These are phyloP conservation scores for Entomyzon cyanotis DNA, from an alignment of 2,113 vertebrate genomes.

Conservation along the genomic window DNA sequence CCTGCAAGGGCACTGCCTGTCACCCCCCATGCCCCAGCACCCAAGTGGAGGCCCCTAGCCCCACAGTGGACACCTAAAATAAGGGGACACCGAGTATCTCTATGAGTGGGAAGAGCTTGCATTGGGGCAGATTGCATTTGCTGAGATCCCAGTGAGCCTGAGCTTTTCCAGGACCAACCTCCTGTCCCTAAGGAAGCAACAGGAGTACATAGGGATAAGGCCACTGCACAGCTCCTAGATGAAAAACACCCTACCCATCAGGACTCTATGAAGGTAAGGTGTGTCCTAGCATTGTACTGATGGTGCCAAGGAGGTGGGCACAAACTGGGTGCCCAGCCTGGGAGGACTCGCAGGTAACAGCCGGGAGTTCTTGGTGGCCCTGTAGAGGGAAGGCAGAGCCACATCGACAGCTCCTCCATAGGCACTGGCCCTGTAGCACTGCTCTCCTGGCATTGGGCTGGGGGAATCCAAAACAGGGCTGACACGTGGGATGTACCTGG, in stretches of 20 bases:
- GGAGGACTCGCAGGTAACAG: fast-evolving
- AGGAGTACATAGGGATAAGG: neutral
- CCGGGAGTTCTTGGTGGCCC: fast-evolving
- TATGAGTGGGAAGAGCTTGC: neutral
- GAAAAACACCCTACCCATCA: fast-evolving
- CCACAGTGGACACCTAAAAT: neutral
- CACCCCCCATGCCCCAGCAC: fast-evolving
- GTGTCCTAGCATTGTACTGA: neutral
- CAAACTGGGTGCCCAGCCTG: neutral
- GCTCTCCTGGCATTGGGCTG: neutral
- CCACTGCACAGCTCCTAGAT: neutral
- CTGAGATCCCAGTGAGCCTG: neutral
- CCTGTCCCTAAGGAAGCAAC: neutral
- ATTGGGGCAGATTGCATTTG: fast-evolving
- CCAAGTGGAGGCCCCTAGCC: neutral
- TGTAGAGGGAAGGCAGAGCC: neutral
- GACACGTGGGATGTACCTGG: fast-evolving
- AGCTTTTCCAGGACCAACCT: neutral
- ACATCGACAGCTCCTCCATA: neutral
- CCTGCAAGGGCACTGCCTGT: neutral
- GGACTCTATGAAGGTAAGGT: neutral
- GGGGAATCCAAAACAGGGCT: fast-evolving
- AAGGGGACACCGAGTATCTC: neutral
- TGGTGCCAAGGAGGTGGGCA: neutral
- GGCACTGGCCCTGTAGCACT: neutral